A percentile compares a stretch with the other conserved stretches of the same genome.
Conservation (phyloP, 2,113 vertebrate genomes). For the Prietella phreatophila region DNA sequence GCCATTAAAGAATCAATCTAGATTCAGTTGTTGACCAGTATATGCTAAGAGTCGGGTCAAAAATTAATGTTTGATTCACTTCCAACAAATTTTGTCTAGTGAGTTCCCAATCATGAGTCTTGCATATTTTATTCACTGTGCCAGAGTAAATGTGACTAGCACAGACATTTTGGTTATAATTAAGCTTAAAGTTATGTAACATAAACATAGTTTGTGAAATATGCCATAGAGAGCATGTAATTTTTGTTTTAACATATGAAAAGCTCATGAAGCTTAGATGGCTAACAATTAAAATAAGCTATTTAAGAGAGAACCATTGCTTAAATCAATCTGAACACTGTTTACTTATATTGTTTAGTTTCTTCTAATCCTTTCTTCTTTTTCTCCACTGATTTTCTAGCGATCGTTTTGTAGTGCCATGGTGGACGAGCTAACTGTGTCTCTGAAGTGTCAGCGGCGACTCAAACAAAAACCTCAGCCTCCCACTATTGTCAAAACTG, state of each 20-base stretch:
- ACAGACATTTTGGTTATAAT: neutral
- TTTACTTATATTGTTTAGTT: neutral
- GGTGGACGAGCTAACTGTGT: slow-evolving; percentile 94
- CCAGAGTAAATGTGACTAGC: neutral
- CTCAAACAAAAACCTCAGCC: slow-evolving; percentile 97
- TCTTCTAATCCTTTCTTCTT: slow-evolving; percentile 39
- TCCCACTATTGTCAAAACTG: slow-evolving; percentile 94
- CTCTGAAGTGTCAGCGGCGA: slow-evolving; percentile 94
- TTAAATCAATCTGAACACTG: neutral
- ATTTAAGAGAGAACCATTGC: neutral
- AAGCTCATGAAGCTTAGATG: neutral
- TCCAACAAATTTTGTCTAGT: neutral
- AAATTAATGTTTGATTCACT: neutral
- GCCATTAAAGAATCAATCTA: neutral
- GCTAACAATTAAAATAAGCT: neutral
- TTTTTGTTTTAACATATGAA: neutral
- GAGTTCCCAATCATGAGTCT: neutral
- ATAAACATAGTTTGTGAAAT: neutral
- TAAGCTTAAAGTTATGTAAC: neutral
- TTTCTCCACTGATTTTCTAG: slow-evolving; percentile 10
- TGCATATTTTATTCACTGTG: neutral
- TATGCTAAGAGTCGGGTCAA: neutral
- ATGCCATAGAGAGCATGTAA: neutral
- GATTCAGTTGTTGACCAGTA: neutral
- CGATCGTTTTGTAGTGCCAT: slow-evolving; percentile 97